Evolutionary conservation across 2,797 vertebrate species (phyloP), one percentile per base, ranked within the genome.

Genomic region (Liparis tanakae): DNA sequence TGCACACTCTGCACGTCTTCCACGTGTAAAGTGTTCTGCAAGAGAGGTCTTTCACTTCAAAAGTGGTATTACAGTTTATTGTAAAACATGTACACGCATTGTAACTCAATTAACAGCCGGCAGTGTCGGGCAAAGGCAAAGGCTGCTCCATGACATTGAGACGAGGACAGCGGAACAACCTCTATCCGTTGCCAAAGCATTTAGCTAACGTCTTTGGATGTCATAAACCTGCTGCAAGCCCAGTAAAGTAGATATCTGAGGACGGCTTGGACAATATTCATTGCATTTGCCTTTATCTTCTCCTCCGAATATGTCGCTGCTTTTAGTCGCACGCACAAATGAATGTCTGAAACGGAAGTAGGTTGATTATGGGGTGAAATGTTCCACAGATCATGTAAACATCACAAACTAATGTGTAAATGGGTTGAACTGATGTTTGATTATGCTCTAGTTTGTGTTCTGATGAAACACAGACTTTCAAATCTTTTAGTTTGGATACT

Each of bases 141-240:
- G 1, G 54, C 55, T 67, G n/a, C 39, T 85, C 37, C 44, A 39
- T 81, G 78, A 74, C 64, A 77, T 50, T 72, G 75, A 46, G 67
- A 65, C 41, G 70, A 76, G 54, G 39, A 74, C 70, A 57, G 62
- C 43, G 72, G 67, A 56, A n/a, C 46, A 60, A 58, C 25, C 43
- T 85, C 70, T 77, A 63, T 81, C 46, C 69, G 71, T 37, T 78
- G 79, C 74, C 71, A 78, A 73, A 79, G 64, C 67, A 63, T 58
- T 81, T 67, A 64, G 60, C 77, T 14, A 58, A 68, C 72, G 58
- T 65, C 58, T 83, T 69, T 74, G 43, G 60, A 76, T 73, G 74
- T 73, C 70, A 50, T 84, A 73, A 72, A 67, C 20, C 58, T 10
- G 48, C 53, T 78, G 51, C 66, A 50, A 72, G 71, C 39, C 50